phyloP scores from a whole-genome alignment of 2,113 vertebrate species.

The Probosciger aterrimus region DNA sequence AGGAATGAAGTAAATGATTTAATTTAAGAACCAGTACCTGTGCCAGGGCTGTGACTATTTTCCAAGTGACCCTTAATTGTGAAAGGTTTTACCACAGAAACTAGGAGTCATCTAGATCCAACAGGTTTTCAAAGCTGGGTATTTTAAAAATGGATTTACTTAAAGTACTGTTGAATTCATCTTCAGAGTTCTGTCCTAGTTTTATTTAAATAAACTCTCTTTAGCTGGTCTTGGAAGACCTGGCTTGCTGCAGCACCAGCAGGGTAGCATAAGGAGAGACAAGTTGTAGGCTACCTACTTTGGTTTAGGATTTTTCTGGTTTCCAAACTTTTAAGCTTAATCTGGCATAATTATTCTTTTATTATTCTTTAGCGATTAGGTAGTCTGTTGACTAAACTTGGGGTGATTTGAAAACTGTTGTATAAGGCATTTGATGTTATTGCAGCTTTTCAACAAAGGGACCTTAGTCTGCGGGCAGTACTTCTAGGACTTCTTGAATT shows the following conservation, averaged over 20 bases:
- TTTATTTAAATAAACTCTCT: background rate
- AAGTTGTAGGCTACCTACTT: background rate
- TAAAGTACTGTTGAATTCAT: background rate
- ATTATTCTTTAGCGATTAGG: background rate
- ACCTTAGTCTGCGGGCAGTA: background rate
- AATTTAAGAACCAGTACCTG: background rate
- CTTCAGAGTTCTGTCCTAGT: background rate
- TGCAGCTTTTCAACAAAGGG: background rate
- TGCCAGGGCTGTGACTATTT: background rate
- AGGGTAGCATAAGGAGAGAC: background rate
- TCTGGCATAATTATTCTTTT: background rate
- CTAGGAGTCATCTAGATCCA: background rate
- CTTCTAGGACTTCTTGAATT: background rate
- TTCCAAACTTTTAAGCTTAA: background rate
- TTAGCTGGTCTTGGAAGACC: background rate
- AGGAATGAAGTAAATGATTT: background rate
- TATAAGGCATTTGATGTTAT: background rate
- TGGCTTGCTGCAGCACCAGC: background rate
- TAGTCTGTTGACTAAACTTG: background rate
- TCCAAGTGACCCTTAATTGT: background rate
- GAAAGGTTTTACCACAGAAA: background rate
- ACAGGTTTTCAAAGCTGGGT: background rate
- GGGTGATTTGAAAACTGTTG: background rate
- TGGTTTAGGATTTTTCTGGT: background rate
- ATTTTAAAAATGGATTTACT: background rate